These are phyloP conservation scores for Parthenolecanium corni DNA, from an alignment of 2,888 invertebrate species.

Conservation along the genomic window DNA sequence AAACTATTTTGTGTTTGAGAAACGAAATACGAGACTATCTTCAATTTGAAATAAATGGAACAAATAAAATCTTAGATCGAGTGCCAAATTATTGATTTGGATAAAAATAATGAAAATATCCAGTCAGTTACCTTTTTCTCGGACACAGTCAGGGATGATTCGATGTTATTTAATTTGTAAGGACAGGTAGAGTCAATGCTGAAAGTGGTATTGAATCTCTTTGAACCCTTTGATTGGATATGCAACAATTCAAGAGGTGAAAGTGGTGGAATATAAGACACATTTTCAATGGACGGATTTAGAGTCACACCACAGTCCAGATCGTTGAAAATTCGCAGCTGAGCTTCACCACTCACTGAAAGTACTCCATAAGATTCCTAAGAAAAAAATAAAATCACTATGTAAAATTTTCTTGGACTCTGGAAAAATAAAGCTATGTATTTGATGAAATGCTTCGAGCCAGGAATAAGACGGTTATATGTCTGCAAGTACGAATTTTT, in stretches of 20 bases:
- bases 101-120: too few relatives aligned
- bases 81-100: too few relatives aligned
- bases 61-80: too few relatives aligned
- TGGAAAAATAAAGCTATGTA: too few relatives aligned
- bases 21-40: too few relatives aligned
- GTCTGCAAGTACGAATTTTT: too few relatives aligned
- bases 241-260: slow-evolving; percentile 13
- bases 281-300: slow-evolving; percentile 8
- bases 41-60: too few relatives aligned
- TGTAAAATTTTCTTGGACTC: too few relatives aligned
- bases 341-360: slow-evolving; percentile 33
- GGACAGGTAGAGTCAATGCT: slow-evolving; percentile 1
- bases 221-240: neutral
- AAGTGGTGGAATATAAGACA: slow-evolving; percentile 3
- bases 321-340: slow-evolving; percentile 35
- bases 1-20: too few relatives aligned
- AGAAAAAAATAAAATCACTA: neutral
- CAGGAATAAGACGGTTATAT: too few relatives aligned
- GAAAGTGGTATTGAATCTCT: neutral
- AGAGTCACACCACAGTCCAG: slow-evolving; percentile 30
- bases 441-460: too few relatives aligned
- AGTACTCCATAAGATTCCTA: slow-evolving; percentile 34
- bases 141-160: neutral
- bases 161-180: neutral
- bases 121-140: neutral